Conservation (phyloP, 1,140 invertebrate species). For the Wiebesia pumilae region DNA sequence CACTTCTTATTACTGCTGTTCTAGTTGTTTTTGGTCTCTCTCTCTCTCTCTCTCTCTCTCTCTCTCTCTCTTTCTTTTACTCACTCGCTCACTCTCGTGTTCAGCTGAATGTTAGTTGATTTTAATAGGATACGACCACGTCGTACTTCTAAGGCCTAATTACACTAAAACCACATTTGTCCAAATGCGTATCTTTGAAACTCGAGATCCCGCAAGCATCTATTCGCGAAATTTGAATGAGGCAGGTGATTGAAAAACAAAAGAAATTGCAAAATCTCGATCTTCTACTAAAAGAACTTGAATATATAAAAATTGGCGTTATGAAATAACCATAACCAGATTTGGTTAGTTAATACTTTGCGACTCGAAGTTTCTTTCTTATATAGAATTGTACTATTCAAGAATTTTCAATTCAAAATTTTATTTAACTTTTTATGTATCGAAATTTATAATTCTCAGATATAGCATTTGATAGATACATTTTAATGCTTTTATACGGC, state of each 20-base stretch:
- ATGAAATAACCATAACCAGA: neutral
- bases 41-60: neutral
- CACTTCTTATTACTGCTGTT: neutral
- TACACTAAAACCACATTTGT: neutral
- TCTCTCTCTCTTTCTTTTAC: neutral
- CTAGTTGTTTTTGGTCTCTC: neutral
- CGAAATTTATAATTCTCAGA: too few species aligned
- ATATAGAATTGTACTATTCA: neutral
- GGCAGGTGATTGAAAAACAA: neutral
- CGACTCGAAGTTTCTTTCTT: neutral
- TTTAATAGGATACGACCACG: neutral
- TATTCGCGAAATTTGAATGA: neutral
- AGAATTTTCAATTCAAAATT: neutral
- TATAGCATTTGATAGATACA: too few species aligned
- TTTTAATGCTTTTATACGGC: too few species aligned
- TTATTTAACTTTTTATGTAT: neutral
- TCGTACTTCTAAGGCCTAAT: neutral
- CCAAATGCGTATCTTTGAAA: neutral
- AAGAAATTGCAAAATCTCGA: neutral
- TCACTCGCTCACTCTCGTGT: neutral
- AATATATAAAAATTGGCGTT: neutral
- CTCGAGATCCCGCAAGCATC: neutral
- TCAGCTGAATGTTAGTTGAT: neutral
- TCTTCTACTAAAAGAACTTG: neutral
- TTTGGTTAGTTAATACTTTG: neutral